Evolutionary conservation across 2,888 invertebrate species (phyloP), one percentile per base, ranked within the genome.

Genomic region (Halictus quadricinctus): DNA sequence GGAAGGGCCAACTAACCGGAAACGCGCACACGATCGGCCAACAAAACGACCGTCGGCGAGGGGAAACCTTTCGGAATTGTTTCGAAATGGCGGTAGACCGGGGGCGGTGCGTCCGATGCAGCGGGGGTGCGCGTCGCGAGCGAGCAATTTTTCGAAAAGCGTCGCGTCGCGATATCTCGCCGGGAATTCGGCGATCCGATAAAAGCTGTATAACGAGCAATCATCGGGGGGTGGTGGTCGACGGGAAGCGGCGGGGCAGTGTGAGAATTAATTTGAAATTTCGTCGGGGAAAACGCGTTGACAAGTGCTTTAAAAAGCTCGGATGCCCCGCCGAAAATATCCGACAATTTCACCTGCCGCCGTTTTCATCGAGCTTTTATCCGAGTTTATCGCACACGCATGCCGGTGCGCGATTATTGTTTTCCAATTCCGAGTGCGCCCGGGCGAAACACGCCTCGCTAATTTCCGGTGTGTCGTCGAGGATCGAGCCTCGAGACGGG

Each of bases 231-330:
- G 36, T 36, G 36, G 0, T 7, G 21, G 29, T 36, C 1, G 41
- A 58, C 12, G 69, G 36, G 54, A 29, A 12, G 43, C n/a, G 1
- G 8, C 10, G 21, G 6, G 18, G 21, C 10, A 12, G 36, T 54
- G 73, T 73, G 70, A 58, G 46, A 25, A 43, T 72, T 43, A 72
- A 72, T 72, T 48, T 70, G 60, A 70, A 29, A 48, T 58, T n/a
- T 2, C 25, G 66, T 6, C 25, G 25, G 18, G 12, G n/a, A n/a
- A 58, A 72, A 70, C 43, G 54, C 36, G 50, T 10, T 10, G 25
- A 50, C n/a, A 54, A 69, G 7, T 66, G n/a, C 21, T 77, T 77
- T 54, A 25, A 70, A 54, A 70, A 58, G n/a, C 54, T 25, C n/a
- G 25, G 54, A 58, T 41, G 12, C 41, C 12, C 18, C 18, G 29